Conservation (phyloP, 2,113 vertebrate species). For the Coptodon bakossiorum region DNA sequence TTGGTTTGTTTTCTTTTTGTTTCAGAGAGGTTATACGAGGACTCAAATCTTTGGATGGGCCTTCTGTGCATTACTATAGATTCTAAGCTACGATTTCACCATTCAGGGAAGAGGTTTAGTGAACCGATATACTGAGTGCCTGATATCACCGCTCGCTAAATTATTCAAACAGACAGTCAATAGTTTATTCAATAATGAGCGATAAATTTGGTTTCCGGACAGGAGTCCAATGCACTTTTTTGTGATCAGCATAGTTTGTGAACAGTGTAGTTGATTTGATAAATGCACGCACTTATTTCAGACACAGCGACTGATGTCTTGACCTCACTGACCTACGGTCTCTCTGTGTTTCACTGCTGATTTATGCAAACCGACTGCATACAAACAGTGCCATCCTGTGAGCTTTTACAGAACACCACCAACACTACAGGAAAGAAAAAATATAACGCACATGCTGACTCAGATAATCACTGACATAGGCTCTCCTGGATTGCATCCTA, state of each 20-base stretch:
- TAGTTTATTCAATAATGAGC: background rate
- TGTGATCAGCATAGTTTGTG: background rate
- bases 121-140: background rate
- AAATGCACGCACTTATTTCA: background rate
- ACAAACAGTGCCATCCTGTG: background rate
- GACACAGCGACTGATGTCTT: background rate
- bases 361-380: background rate
- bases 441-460: background rate
- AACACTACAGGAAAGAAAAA: background rate
- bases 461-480: background rate
- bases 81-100: background rate
- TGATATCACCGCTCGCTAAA: background rate
- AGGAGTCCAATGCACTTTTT: background rate
- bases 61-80: background rate
- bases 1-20: background rate
- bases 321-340: background rate
- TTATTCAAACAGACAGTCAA: background rate
- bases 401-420: background rate
- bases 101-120: background rate
- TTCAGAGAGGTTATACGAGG: background rate
- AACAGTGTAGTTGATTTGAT: background rate
- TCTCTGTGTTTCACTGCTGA: background rate
- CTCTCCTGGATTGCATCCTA: background rate
- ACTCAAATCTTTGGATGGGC: background rate
- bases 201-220: background rate